Conservation (phyloP, 2,797 vertebrate species). For the Triplophysa bombifrons region DNA sequence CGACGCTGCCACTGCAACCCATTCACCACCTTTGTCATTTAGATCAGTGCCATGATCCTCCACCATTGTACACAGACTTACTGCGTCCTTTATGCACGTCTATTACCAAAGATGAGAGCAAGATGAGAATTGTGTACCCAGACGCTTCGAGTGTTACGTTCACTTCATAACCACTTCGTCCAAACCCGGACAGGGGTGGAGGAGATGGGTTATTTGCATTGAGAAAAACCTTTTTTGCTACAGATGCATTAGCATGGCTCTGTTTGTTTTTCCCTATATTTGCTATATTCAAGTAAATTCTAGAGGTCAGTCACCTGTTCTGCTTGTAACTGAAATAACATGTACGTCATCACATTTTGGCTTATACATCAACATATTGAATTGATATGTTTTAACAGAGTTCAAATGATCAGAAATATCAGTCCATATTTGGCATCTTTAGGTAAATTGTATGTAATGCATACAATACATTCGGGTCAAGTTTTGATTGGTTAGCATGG, state of each 20-base stretch:
- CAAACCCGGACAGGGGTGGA: conserved; percentile 26
- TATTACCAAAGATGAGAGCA: conserved; percentile 54
- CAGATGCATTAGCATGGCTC: neutral
- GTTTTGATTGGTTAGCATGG: neutral
- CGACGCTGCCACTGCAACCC: conserved; percentile 58
- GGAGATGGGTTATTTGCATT: conserved; percentile 38
- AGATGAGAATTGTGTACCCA: conserved; percentile 44
- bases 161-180: conserved; percentile 48
- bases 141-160: conserved; percentile 38
- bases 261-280: no score
- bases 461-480: neutral
- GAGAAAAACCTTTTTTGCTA: conserved; percentile 20
- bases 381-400: neutral
- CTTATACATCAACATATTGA: no score
- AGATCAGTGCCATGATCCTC: conserved; percentile 71
- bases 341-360: no score
- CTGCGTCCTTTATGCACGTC: conserved; percentile 66
- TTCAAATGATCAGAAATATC: neutral
- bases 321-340: no score
- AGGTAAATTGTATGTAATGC: no score
- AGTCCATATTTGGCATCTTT: neutral
- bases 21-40: conserved; percentile 78
- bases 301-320: neutral
- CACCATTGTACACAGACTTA: conserved; percentile 56
- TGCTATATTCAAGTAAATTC: neutral